Conservation (phyloP, 2,888 invertebrate species). For the Thymelicus lineola region DNA sequence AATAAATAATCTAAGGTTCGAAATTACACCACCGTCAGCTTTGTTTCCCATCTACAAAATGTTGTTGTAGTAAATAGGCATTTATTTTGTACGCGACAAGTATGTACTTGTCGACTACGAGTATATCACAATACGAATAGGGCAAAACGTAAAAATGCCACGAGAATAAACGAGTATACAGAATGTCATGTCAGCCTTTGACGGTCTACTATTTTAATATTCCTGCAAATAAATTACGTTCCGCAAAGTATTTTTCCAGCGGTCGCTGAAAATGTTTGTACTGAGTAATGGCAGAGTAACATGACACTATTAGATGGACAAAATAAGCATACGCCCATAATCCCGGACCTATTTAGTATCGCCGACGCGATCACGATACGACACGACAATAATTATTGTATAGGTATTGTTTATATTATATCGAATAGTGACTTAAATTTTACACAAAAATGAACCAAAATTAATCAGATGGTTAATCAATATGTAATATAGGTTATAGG, state of each 20-base stretch:
- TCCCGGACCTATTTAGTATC: slow-evolving; percentile 45
- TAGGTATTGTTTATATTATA: too few species aligned
- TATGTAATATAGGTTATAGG: too few species aligned
- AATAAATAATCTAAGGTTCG: too few species aligned
- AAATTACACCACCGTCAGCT: too few species aligned
- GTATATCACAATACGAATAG: neutral
- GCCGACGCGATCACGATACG: slow-evolving; percentile 48
- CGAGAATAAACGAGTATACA: slow-evolving; percentile 25
- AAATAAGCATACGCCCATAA: slow-evolving; percentile 41
- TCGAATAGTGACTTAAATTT: too few species aligned
- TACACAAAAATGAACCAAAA: too few species aligned
- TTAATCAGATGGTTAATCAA: too few species aligned
- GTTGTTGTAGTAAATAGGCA: too few species aligned
- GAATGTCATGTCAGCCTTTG: slow-evolving; percentile 28
- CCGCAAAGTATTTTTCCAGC: slow-evolving; percentile 6
- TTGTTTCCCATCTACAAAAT: too few species aligned
- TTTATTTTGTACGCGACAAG: too few species aligned
- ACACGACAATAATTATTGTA: too few species aligned
- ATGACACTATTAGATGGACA: slow-evolving; percentile 68
- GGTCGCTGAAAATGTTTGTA: slow-evolving; percentile 62
- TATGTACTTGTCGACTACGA: neutral
- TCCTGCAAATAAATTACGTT: slow-evolving; percentile 26
- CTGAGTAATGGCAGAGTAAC: slow-evolving; percentile 67
- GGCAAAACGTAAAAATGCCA: slow-evolving; percentile 15
- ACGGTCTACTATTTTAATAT: slow-evolving; percentile 24